Evolutionary conservation across 64 coral and sea anemone species (phyloP).

Genomic region (Trachythela sp.): DNA sequence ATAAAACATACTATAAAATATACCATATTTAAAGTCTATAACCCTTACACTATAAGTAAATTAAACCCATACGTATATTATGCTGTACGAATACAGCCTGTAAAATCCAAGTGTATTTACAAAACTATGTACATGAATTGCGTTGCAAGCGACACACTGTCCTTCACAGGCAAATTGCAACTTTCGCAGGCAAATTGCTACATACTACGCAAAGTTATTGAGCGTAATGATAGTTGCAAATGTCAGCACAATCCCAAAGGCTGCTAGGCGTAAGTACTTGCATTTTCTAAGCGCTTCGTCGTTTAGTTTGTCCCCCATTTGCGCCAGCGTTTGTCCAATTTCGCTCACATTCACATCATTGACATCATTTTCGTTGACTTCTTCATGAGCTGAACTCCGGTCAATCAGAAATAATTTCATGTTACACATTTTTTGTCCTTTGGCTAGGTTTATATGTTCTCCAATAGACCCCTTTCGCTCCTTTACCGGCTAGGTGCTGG

Average conservation of each 20-base stretch:
- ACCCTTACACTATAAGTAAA: background rate
- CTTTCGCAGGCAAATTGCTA: background rate
- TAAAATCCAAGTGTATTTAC: background rate
- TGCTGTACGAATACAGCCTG: background rate
- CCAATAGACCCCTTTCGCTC: background rate
- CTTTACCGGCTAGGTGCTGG: background rate
- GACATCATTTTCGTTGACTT: background rate
- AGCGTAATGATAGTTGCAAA: background rate
- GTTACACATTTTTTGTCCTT: background rate
- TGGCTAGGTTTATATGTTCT: background rate
- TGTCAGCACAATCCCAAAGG: background rate
- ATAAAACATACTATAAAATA: background rate
- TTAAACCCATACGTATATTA: background rate
- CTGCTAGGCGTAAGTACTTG: background rate
- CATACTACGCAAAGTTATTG: background rate
- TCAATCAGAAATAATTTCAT: background rate
- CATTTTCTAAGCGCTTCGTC: background rate
- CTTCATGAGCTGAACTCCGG: background rate
- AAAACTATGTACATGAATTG: background rate
- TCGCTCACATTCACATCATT: background rate
- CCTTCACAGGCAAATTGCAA: background rate
- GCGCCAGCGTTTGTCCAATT: conserved; percentile 1
- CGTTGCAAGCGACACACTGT: background rate
- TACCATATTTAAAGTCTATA: conserved; percentile 4
- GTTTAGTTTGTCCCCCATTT: background rate